phyloP scores from a whole-genome alignment of 2,797 vertebrate species.

The Lacerta agilis region DNA sequence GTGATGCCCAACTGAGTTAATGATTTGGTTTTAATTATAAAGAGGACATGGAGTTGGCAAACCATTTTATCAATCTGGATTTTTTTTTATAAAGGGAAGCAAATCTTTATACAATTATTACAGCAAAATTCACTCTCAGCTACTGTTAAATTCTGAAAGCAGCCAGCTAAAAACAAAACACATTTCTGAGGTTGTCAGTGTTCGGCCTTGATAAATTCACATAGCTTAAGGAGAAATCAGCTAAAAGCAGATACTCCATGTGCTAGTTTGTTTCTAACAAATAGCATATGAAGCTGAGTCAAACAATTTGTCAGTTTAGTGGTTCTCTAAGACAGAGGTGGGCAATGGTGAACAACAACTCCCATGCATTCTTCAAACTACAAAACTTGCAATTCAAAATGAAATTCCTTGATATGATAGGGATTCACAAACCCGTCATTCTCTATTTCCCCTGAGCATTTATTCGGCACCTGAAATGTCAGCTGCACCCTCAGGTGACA shows the following conservation, averaged over 20 bases:
- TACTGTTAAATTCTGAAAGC: neutral
- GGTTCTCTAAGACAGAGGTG: neutral
- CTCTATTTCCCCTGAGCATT: neutral
- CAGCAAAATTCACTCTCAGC: neutral
- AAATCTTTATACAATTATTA: neutral
- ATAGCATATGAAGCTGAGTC: neutral
- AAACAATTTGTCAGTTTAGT: neutral
- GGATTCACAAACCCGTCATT: neutral
- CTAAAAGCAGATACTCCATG: neutral
- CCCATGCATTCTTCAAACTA: neutral
- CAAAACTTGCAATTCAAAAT: neutral
- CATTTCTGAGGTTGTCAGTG: rapidly evolving
- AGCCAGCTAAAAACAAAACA: neutral
- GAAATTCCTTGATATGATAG: neutral
- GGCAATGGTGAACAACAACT: too few species aligned
- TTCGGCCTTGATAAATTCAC: neutral
- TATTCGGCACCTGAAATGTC: neutral
- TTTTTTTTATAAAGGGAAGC: conserved; percentile 4
- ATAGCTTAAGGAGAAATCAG: neutral
- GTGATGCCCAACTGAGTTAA: neutral
- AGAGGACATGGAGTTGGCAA: neutral
- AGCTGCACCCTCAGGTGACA: neutral
- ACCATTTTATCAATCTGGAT: conserved; percentile 20
- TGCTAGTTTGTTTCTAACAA: neutral
- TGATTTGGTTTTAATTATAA: conserved; percentile 37